A percentile compares a stretch with the other conserved stretches of the same genome.
Conservation (phyloP, 1,140 invertebrate species). For the Oryctes rhinoceros region DNA sequence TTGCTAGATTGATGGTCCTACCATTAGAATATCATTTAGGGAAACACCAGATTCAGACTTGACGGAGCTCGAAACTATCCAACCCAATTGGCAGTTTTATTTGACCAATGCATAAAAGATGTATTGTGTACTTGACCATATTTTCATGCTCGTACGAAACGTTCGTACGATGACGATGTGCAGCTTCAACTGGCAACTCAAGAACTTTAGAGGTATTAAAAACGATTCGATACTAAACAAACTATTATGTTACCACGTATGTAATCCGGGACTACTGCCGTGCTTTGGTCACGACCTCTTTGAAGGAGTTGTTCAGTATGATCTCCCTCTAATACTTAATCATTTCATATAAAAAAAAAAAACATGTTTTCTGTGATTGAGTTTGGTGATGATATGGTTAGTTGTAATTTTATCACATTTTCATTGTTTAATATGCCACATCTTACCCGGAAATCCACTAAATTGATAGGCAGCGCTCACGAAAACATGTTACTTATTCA, state of each 20-base stretch:
- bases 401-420: neutral
- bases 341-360: constrained; percentile 22
- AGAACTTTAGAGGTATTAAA: constrained; percentile 31
- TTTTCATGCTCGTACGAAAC: too few relatives aligned
- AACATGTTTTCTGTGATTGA: constrained; percentile 28
- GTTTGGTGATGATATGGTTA: constrained; percentile 30
- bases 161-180: too few relatives aligned
- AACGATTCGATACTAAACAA: constrained; percentile 17
- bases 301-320: constrained; percentile 43
- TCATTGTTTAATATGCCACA: neutral
- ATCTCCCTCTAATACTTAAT: constrained; percentile 32
- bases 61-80: too few relatives aligned
- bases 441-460: constrained; percentile 39
- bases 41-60: neutral
- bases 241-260: constrained; percentile 42
- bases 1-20: constrained; percentile 46
- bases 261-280: constrained; percentile 38
- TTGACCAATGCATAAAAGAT: too few relatives aligned
- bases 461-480: constrained; percentile 40
- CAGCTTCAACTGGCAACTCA: neutral
- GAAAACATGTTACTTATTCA: constrained; percentile 43
- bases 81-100: too few relatives aligned
- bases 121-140: too few relatives aligned
- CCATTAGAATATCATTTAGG: neutral
- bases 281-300: constrained; percentile 42